A percentile compares a stretch with the other conserved stretches of the same genome.
Conservation (phyloP, 2,888 invertebrate species). For the Pyrocoelia pectoralis region DNA sequence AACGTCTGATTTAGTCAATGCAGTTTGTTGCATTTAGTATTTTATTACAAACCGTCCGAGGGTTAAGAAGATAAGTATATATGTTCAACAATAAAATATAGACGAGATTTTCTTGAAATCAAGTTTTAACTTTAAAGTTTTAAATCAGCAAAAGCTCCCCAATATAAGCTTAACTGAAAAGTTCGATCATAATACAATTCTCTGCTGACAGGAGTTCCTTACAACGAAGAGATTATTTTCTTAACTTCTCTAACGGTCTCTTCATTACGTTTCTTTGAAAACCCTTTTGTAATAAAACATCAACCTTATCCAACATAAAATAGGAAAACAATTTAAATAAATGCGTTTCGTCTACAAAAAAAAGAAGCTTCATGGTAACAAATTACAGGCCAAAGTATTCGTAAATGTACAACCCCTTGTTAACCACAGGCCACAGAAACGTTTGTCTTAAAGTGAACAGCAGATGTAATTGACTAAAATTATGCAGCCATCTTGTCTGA, state of each 20-base stretch:
- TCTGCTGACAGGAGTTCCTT: constrained; percentile 16
- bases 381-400: constrained; percentile 28
- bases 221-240: constrained; percentile 20
- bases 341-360: background rate
- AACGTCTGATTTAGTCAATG: constrained; percentile 17
- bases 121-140: constrained; percentile 27
- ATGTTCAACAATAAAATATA: constrained; percentile 33
- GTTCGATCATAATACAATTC: constrained; percentile 34
- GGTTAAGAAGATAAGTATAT: constrained; percentile 20
- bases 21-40: constrained; percentile 19
- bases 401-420: constrained; percentile 22
- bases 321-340: background rate
- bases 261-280: constrained; percentile 14
- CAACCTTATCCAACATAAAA: no score
- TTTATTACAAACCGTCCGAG: constrained; percentile 14
- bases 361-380: background rate
- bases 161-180: constrained; percentile 6
- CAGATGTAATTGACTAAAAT: constrained; percentile 48
- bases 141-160: constrained; percentile 26
- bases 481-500: constrained; percentile 41
- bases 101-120: constrained; percentile 30
- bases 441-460: constrained; percentile 32
- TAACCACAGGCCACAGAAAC: constrained; percentile 28
- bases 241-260: constrained; percentile 10
- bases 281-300: background rate